These are phyloP conservation scores for Phoenicopterus ruber DNA, from an alignment of 2,113 vertebrate genomes.

Conservation along the genomic window DNA sequence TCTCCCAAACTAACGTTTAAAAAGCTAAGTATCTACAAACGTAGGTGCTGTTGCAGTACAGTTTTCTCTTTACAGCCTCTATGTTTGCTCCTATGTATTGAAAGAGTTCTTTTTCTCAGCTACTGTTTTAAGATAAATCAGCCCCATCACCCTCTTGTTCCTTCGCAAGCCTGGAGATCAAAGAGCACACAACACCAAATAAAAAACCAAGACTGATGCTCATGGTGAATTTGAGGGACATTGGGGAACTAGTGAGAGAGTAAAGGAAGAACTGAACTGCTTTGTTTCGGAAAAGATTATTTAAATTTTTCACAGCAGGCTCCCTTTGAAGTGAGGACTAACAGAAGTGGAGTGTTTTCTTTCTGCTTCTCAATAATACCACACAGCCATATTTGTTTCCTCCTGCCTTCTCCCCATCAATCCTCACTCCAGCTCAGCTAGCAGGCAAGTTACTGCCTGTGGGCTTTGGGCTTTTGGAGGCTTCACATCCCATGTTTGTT, in stretches of 20 bases:
- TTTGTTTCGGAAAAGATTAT: conserved; percentile 10
- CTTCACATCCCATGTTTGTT: not conserved
- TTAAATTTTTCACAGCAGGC: not conserved
- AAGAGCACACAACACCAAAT: not conserved
- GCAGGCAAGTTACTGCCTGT: rapidly evolving
- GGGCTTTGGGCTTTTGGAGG: not conserved
- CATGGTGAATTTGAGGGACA: not conserved
- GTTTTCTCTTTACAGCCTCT: not conserved
- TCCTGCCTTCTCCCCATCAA: not conserved
- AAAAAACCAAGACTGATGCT: not conserved
- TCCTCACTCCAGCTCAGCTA: not conserved
- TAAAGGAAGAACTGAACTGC: not conserved
- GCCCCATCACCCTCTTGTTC: not conserved
- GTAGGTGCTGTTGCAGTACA: not conserved
- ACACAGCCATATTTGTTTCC: not conserved
- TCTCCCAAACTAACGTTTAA: not conserved
- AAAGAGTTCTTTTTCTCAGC: not conserved
- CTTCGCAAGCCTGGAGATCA: not conserved
- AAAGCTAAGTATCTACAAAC: not conserved
- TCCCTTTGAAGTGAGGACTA: not conserved
- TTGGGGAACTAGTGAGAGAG: not conserved
- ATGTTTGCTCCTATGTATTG: not conserved
- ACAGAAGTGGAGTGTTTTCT: not conserved
- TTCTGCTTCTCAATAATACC: not conserved
- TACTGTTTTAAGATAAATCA: not conserved